Conservation (phyloP, 2,113 vertebrate species). For the Trogon surrucura region DNA sequence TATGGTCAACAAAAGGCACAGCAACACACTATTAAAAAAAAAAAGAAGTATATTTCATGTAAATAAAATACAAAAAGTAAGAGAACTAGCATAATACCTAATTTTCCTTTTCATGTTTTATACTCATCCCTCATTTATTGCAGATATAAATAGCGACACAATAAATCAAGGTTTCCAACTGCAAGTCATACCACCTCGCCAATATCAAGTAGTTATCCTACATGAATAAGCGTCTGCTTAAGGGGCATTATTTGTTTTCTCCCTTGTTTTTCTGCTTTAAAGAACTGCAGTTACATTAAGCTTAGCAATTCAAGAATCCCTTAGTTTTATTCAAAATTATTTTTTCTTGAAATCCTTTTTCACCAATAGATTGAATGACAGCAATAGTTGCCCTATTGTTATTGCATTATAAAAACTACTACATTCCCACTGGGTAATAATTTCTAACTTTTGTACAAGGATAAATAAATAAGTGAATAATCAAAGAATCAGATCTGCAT, state of each 20-base stretch:
- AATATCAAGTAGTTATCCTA: constrained; percentile 36
- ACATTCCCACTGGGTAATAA: not conserved
- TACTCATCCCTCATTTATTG: constrained; percentile 42
- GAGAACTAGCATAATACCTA: not conserved
- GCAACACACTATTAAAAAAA: constrained; percentile 39
- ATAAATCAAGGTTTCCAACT: constrained; percentile 41
- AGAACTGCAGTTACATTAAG: constrained; percentile 1
- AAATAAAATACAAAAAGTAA: constrained; percentile 77
- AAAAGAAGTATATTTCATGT: constrained; percentile 53
- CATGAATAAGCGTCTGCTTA: constrained; percentile 48
- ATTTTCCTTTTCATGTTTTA: constrained; percentile 50
- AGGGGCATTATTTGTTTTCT: constrained; percentile 56
- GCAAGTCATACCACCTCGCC: constrained; percentile 16
- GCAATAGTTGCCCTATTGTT: not conserved
- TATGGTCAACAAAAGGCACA: constrained; percentile 77
- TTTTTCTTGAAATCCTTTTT: constrained; percentile 8
- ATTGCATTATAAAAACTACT: not conserved
- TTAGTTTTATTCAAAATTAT: constrained; percentile 3
- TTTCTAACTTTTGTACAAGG: not conserved
- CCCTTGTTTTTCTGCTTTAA: constrained; percentile 43
- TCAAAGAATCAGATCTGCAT: constrained; percentile 28
- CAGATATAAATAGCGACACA: constrained; percentile 27
- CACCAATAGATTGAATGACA: not conserved
- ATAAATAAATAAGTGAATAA: constrained; percentile 28
- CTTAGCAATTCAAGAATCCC: not conserved